A percentile compares a stretch with the other conserved stretches of the same genome.
Evolutionary conservation across 2,888 invertebrate species (phyloP).

Genomic region (Callimorpha dominula): DNA sequence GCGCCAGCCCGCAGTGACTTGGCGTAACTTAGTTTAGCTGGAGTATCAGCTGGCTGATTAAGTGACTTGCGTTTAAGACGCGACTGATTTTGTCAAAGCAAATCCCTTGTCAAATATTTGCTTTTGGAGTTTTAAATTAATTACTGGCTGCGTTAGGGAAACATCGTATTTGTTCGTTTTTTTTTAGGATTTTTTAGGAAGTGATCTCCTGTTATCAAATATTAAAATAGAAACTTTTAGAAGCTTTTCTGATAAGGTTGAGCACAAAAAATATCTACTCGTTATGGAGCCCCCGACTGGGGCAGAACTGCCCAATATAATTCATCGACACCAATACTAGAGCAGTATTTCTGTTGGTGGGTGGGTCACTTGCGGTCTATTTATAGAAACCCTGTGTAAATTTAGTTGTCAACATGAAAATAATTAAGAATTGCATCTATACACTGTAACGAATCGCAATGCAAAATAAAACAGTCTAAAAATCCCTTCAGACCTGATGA

Average conservation of each 20-base stretch:
- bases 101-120: slow-evolving; percentile 51
- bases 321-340: too few relatives aligned
- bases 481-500: too few relatives aligned
- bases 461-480: too few relatives aligned
- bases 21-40: slow-evolving; percentile 44
- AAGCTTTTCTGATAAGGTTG: neutral
- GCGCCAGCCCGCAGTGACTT: slow-evolving; percentile 40
- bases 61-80: slow-evolving; percentile 57
- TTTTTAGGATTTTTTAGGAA: neutral
- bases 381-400: too few relatives aligned
- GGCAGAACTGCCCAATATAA: too few relatives aligned
- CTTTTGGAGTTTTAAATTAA: slow-evolving; percentile 30
- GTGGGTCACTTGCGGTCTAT: neutral
- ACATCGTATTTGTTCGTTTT: slow-evolving; percentile 5
- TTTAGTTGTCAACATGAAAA: neutral
- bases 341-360: too few relatives aligned
- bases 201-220: neutral
- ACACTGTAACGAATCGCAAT: neutral
- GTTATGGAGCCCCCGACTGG: neutral
- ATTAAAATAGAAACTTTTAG: neutral
- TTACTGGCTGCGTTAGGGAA: slow-evolving; percentile 16
- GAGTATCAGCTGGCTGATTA: slow-evolving; percentile 54
- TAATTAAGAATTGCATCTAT: neutral
- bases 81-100: slow-evolving; percentile 55
- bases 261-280: neutral